Evolutionary conservation across 2,888 invertebrate species (phyloP).

Genomic region (Patella caerulea): DNA sequence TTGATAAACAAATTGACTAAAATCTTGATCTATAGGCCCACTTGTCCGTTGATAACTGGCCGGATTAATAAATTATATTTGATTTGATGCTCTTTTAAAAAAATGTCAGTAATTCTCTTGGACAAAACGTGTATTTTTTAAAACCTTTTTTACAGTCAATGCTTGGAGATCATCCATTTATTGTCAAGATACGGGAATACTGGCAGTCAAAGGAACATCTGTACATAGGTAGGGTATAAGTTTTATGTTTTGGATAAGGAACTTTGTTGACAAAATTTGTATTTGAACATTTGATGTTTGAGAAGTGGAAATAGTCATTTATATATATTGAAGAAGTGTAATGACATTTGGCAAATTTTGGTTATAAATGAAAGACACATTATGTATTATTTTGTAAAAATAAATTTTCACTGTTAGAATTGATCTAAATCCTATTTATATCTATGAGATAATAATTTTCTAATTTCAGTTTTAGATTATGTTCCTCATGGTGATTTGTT

Average conservation of each 20-base stretch:
- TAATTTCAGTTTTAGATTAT: slow-evolving; percentile 83
- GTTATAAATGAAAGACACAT: too few species aligned
- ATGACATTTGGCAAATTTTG: too few species aligned
- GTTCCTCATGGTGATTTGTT: slow-evolving; percentile 88
- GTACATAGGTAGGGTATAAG: slow-evolving; percentile 81
- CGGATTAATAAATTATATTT: too few species aligned
- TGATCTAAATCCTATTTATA: background rate
- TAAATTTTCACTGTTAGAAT: too few species aligned
- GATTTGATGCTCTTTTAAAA: too few species aligned
- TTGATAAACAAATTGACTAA: too few species aligned
- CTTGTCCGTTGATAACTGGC: too few species aligned
- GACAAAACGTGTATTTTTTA: background rate
- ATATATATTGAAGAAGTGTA: background rate
- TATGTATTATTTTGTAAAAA: too few species aligned
- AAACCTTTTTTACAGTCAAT: slow-evolving; percentile 77
- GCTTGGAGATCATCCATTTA: slow-evolving; percentile 89
- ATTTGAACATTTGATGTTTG: background rate
- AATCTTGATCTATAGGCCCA: too few species aligned
- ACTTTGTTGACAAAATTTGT: slow-evolving; percentile 2
- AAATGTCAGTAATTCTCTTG: background rate
- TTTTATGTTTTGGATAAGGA: background rate
- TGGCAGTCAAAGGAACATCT: slow-evolving; percentile 91
- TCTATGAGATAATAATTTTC: background rate
- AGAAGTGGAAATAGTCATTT: slow-evolving; percentile 13
- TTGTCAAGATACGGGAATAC: slow-evolving; percentile 83